These are phyloP conservation scores for Amphipoea oculea DNA, from an alignment of 2,888 invertebrate species.

Conservation along the genomic window DNA sequence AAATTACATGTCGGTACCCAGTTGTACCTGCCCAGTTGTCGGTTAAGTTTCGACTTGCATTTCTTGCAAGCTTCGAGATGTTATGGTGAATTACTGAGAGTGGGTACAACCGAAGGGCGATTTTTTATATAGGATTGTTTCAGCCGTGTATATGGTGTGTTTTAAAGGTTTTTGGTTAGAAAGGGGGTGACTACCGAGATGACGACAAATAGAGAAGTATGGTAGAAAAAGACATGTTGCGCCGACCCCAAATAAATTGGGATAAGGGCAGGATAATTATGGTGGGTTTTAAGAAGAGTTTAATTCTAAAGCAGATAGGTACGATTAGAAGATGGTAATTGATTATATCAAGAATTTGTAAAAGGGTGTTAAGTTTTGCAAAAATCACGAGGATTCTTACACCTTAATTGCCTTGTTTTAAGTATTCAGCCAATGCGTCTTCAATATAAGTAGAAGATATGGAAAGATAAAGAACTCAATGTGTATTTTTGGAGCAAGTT, in stretches of 20 bases:
- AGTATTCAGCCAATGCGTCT: background rate
- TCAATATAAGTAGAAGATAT: background rate
- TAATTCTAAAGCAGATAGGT: too few relatives aligned
- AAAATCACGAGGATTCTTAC: background rate
- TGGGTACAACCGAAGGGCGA: constrained; percentile 60
- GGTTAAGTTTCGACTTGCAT: constrained; percentile 86
- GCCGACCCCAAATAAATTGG: too few relatives aligned
- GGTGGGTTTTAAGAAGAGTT: background rate
- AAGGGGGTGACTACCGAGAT: too few relatives aligned
- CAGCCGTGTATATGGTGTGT: background rate
- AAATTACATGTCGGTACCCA: constrained; percentile 88
- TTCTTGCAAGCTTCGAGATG: constrained; percentile 81
- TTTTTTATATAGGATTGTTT: background rate
- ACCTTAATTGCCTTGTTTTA: background rate
- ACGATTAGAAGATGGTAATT: background rate
- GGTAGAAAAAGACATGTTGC: too few relatives aligned
- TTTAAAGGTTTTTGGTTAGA: background rate
- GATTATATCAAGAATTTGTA: background rate
- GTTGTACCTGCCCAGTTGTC: constrained; percentile 86
- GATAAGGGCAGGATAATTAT: too few relatives aligned
- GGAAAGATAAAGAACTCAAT: background rate
- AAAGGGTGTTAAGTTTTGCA: background rate
- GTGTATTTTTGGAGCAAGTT: background rate
- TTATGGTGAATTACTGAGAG: constrained; percentile 73
- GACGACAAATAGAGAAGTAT: too few relatives aligned